Evolutionary conservation across 2,113 vertebrate genomes (phyloP).

Genomic region (Thunnus maccoyii): DNA sequence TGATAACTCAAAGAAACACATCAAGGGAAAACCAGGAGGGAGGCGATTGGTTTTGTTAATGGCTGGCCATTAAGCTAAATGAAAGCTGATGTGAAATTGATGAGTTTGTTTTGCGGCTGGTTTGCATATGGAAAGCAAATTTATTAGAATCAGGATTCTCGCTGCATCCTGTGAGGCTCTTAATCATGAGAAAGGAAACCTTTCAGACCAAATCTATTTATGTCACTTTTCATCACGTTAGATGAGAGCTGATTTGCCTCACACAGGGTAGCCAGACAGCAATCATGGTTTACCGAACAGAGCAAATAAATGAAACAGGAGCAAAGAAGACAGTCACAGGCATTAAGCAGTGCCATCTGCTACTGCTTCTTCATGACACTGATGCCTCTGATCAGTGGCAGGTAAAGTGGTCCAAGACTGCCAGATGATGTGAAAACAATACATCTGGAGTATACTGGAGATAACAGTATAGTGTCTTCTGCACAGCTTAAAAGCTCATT

Average conservation of each 20-base stretch:
- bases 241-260: slow-evolving; percentile 63
- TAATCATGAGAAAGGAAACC: slow-evolving; percentile 70
- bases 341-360: slow-evolving; percentile 44
- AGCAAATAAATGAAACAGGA: slow-evolving; percentile 35
- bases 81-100: slow-evolving; percentile 76
- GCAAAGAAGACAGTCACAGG: background rate
- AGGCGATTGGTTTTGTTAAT: slow-evolving; percentile 71
- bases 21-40: slow-evolving; percentile 32
- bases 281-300: slow-evolving; percentile 47
- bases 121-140: slow-evolving; percentile 75
- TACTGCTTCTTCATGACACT: background rate
- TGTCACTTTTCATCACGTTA: slow-evolving; percentile 65
- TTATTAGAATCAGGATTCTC: slow-evolving; percentile 62
- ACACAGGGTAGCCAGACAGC: slow-evolving; percentile 30
- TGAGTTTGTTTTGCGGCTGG: slow-evolving; percentile 72
- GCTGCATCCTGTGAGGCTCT: slow-evolving; percentile 46
- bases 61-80: slow-evolving; percentile 74
- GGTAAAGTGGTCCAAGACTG: slow-evolving; percentile 5
- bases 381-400: slow-evolving; percentile 10
- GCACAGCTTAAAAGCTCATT: slow-evolving; percentile 7
- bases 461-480: background rate
- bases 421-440: slow-evolving; percentile 19
- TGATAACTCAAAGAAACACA: slow-evolving; percentile 43
- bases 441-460: background rate
- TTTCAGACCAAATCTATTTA: slow-evolving; percentile 68